phyloP scores from a whole-genome alignment of 2,113 vertebrate species.

The Poeciliopsis prolifica region DNA sequence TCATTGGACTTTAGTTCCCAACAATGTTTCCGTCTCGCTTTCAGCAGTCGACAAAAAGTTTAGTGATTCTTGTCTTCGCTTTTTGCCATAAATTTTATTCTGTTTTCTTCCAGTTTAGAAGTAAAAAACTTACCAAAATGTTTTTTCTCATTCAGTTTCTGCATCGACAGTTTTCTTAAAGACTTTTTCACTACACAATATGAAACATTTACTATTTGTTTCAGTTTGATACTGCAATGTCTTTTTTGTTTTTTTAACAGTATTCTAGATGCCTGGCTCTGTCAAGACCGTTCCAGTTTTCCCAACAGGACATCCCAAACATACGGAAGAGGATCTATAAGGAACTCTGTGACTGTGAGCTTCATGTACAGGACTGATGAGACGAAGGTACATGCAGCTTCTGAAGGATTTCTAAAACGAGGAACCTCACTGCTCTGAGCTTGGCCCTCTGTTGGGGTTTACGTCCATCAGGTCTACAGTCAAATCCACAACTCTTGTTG shows the following conservation, averaged over 20 bases:
- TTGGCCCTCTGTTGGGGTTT: not conserved
- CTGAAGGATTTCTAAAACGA: not conserved
- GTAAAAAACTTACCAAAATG: no score
- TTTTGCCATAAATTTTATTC: no score
- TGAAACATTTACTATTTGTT: not conserved
- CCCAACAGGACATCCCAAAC: conserved; percentile 94
- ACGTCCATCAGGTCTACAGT: not conserved
- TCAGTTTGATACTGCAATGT: not conserved
- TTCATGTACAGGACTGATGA: conserved; percentile 76
- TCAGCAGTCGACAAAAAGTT: no score
- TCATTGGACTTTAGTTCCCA: no score
- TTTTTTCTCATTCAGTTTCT: no score
- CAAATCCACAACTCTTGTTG: not conserved
- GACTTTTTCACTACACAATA: no score
- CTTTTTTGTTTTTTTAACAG: conserved; percentile 65
- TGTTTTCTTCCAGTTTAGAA: no score
- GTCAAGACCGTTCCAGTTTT: conserved; percentile 90
- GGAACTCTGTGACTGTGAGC: conserved; percentile 92
- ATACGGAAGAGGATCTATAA: conserved; percentile 97
- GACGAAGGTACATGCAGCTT: not conserved
- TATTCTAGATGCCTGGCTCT: conserved; percentile 96
- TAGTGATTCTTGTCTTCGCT: no score
- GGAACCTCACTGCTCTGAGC: not conserved
- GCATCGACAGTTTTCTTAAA: no score
- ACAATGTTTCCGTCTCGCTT: no score